Evolutionary conservation across 35 echinoderm and acorn worm genomes (phyloP).

Genomic region (Anneissia japonica): DNA sequence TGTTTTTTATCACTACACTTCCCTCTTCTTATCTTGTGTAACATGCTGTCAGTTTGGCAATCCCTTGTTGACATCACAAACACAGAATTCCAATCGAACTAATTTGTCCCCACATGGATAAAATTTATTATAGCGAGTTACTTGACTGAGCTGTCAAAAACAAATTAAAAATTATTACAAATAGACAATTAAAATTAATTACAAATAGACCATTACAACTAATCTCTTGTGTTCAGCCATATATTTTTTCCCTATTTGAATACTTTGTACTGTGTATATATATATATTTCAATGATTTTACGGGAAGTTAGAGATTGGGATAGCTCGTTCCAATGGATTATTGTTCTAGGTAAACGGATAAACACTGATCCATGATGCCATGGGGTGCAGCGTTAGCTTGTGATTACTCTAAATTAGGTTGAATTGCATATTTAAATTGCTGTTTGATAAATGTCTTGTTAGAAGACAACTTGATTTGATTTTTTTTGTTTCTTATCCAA

Average conservation of each 20-base stretch:
- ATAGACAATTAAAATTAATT: background rate
- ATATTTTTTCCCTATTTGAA: background rate
- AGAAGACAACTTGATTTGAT: too few relatives aligned
- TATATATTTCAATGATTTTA: too few relatives aligned
- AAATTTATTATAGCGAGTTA: constrained; percentile 72
- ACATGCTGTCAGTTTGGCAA: background rate
- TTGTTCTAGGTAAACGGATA: background rate
- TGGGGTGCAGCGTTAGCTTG: too few relatives aligned
- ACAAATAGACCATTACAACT: background rate
- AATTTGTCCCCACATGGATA: constrained; percentile 73
- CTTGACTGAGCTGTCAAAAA: constrained; percentile 67
- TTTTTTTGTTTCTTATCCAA: too few relatives aligned
- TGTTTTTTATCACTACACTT: too few relatives aligned
- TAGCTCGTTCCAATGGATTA: background rate
- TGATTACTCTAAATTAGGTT: too few relatives aligned
- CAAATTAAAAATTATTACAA: background rate
- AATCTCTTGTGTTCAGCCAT: background rate
- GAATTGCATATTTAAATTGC: too few relatives aligned
- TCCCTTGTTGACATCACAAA: constrained; percentile 32
- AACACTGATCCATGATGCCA: too few relatives aligned
- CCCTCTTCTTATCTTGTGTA: too few relatives aligned
- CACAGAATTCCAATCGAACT: constrained; percentile 72
- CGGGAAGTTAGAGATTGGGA: background rate
- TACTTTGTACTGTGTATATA: background rate
- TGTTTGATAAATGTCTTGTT: too few relatives aligned